Evolutionary conservation across 1,140 invertebrate genomes (phyloP), one percentile per base, ranked within the genome.

Genomic region (Tetramorium parvispinum): DNA sequence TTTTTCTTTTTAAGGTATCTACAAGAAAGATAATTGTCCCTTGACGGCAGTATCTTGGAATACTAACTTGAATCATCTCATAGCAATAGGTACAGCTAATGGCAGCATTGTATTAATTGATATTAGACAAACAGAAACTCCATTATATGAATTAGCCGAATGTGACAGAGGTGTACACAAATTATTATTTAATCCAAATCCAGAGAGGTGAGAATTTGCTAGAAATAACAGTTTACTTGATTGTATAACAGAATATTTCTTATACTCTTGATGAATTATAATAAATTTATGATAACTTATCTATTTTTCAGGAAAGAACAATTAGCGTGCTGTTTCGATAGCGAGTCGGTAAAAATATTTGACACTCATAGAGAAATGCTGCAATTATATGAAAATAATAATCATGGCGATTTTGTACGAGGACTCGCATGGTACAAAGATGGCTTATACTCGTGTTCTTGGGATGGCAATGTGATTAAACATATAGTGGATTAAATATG

Each of bases 401-500:
- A 40, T 21, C 95, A 95, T 66, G 86, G 6, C n/a, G 94, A 95
- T 75, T 93, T 93, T 66, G 94, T 95, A 51, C 92, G 94, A 55
- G 93, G 93, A 46, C 76, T 95, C 3, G 91, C 94, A 5, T 95
- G 95, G 95, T 82, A 88, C 51, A 87, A 94, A 63, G 87, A 92
- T 27, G 83, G 93, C 66, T 85, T 95, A 63, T 90, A 94, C n/a
- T 93, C 93, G 11, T 95, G 94, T 88, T 92, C 93, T 11, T 95
- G 94, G 94, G 95, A 95, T 46, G 91, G 92, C 77, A 91, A 88
- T 49, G 79, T 95, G 24, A 79, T 92, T 46, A 93, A 89, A 85
- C 93, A 94, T 70, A 18, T 27, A 40, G 24, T 89, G 61, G n/a
- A 57, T 92, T 53, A 92, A 89, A 86, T 92, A 94, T 65, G 3